Conservation (phyloP, 2,888 invertebrate species). For the Phytoseiulus persimilis region DNA sequence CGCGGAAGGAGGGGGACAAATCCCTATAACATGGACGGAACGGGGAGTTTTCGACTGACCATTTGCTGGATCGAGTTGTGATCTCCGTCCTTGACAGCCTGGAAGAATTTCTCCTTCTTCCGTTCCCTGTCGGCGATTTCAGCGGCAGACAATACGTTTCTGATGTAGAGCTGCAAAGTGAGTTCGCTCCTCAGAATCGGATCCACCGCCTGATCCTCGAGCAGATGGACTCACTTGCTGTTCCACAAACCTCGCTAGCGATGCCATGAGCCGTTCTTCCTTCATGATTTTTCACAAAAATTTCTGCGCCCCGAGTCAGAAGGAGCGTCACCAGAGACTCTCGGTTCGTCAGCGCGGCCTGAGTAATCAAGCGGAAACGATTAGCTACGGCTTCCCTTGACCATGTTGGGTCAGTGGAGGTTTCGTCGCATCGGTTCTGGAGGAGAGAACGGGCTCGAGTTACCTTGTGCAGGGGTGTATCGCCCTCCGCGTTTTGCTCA, state of each 20-base stretch:
- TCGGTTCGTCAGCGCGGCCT: constrained; percentile 8
- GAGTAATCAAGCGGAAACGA: no score
- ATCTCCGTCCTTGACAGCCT: constrained; percentile 31
- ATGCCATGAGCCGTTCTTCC: background rate
- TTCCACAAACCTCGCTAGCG: background rate
- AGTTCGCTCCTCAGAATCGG: no score
- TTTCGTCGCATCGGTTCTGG: no score
- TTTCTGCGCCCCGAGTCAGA: background rate
- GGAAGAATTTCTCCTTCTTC: background rate
- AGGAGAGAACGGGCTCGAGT: background rate
- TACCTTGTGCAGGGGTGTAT: constrained; percentile 27
- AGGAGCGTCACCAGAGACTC: constrained; percentile 18
- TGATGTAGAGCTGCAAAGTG: background rate
- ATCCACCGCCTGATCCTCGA: no score
- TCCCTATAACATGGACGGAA: background rate
- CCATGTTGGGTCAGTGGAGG: no score
- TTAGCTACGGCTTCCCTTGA: no score
- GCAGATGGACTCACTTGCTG: background rate
- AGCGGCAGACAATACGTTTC: constrained; percentile 12
- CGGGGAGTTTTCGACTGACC: background rate
- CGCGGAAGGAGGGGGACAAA: no score
- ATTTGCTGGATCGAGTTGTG: background rate
- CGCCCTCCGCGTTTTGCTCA: background rate
- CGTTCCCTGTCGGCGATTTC: constrained; percentile 26
- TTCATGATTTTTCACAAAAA: constrained; percentile 13